Conservation (phyloP, 2,797 vertebrate genomes). For the Simalia tracyae region DNA sequence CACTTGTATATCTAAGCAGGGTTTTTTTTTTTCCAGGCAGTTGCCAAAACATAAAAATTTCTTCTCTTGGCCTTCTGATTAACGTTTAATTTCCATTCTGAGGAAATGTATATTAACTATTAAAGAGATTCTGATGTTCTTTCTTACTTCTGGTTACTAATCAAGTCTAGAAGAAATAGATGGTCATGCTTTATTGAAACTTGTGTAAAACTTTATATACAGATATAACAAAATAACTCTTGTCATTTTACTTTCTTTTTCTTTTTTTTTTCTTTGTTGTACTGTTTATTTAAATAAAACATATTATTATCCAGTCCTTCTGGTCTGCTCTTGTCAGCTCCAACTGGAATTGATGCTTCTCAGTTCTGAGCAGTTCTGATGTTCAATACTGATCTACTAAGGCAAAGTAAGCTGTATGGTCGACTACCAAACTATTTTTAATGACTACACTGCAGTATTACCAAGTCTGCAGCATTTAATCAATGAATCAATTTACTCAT, state of each 20-base stretch:
- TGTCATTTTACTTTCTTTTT: background rate
- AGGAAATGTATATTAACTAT: background rate
- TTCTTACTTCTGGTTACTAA: background rate
- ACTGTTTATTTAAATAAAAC: background rate
- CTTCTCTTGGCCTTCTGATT: background rate
- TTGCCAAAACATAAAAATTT: background rate
- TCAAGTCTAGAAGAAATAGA: background rate
- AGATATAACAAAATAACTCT: background rate
- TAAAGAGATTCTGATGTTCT: background rate
- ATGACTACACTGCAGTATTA: background rate
- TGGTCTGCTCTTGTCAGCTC: background rate
- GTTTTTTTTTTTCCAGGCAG: background rate
- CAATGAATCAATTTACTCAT: background rate
- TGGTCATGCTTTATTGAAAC: background rate
- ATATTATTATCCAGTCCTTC: background rate
- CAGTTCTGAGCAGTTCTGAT: background rate
- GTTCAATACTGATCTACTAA: background rate
- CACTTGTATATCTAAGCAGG: background rate
- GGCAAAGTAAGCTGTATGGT: background rate
- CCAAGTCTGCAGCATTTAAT: background rate
- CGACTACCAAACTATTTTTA: background rate
- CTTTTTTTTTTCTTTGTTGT: background rate
- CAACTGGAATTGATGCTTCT: background rate
- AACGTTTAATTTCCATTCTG: background rate
- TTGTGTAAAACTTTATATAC: background rate